Evolutionary conservation across 2,113 vertebrate species (phyloP), one percentile per base, ranked within the genome.

Genomic region (Oncorhynchus kisutch): DNA sequence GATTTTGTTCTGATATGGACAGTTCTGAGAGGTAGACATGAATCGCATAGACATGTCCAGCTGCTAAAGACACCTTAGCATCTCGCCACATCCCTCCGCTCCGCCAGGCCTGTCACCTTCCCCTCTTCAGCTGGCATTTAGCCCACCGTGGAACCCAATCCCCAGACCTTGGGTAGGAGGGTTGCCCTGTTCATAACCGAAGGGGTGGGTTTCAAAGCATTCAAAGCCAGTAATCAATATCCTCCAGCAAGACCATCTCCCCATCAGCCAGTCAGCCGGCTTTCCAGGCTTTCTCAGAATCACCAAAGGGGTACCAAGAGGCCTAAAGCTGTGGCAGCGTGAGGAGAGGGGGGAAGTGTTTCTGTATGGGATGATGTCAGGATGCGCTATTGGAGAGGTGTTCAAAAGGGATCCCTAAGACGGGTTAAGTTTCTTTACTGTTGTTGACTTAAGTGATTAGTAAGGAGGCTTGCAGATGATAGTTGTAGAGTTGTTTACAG

Each of bases 201-300:
- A 64, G 62, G 62, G 29, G 22, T 20, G 18, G 27, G 24, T 27
- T 16, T 88, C 78, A 84, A 78, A 85, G 85, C 82, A 78, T 88
- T 88, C 88, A 82, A 84, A 83, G 76, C 73, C 76, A 72, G 90
- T 90, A 91, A 91, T 76, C 71, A 84, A 91, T 88, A 89, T 86
- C 78, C 25, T 25, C 11, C 7, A 5, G 60, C 59, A 62, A 62
- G 51, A 18, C 59, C 24, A n/a, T 62, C 59, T n/a, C 16, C n/a
- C 8, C n/a, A 25, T 22, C n/a, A 64, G 66, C 67, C 29, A 16
- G 49, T n/a, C 64, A n/a, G 25, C 48, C 24, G 22, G 69, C 72
- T 79, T 79, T 79, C 67, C 29, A 79, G 69, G 72, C 79, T 82
- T 88, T 88, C 66, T 78, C 22, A 27, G 57, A 74, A 78, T 54